Base-by-base conservation (phyloP, 2,113 vertebrate species). In the Channa maculata region DNA sequence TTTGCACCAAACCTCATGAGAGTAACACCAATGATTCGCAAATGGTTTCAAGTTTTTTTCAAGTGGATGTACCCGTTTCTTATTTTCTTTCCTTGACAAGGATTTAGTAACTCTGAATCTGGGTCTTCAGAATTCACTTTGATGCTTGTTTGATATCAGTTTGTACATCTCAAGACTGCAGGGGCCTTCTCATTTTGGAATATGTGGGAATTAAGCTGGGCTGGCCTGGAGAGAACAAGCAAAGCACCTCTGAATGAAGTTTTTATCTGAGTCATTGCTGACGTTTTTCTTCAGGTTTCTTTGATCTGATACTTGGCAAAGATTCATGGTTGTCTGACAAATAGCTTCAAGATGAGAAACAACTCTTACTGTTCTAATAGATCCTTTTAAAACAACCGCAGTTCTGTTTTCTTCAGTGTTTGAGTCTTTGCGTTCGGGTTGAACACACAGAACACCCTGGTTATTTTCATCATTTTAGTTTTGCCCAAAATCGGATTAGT, bases 61-160 rank as follows among this genome's bases (percentile, higher is more conserved):
- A 82, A 72, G 82, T 65, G 64, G 43, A 52, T 65, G 48, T 39
- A 24, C 6, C 10, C 3, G 50, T 44, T 24, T 9, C 46, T 61
- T 70, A 34, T 45, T 6, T 46, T 53, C 15, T 60, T 37, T 39
- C n/a, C 12, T 65, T 71, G 45, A 59, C 37, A 52, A 60, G 44
- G 55, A 67, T 64, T 49, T 8, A 12, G 78, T 57, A 70, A 82
- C 72, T 83, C 80, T 62, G 68, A 67, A 41, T 46, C 39, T 14
- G 15, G n/a, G n/a, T 67, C 72, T 80, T 80, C 54, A 63, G 24
- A 64, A 70, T 81, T 85, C 51, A 80, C 84, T 88, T 88, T 87
- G 89, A 90, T 88, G 86, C 59, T 2, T 71, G 51, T 71, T 75
- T 77, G 72, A 77, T 79, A 80, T 76, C 71, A n/a, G 68, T 69